Conservation (phyloP, 2,113 vertebrate genomes). For the Phaethornis superciliosus region DNA sequence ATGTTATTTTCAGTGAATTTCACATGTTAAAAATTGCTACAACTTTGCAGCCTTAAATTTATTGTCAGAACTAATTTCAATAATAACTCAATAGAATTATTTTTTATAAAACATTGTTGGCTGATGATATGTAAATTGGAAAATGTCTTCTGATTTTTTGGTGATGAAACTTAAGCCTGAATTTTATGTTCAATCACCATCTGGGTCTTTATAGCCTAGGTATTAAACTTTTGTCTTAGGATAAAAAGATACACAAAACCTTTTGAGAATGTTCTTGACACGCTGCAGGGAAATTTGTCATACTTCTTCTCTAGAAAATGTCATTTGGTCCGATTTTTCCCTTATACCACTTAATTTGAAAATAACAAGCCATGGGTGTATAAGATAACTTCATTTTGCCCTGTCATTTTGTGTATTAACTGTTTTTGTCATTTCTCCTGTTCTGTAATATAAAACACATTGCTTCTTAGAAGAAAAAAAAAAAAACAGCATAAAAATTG, state of each 20-base stretch:
- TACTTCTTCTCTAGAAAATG: neutral
- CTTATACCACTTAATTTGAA: neutral
- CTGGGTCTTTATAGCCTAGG: neutral
- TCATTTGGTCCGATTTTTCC: neutral
- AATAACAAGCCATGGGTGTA: neutral
- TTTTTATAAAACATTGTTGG: neutral
- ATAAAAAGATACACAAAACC: constrained; percentile 71
- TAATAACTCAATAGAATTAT: neutral
- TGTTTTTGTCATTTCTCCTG: neutral
- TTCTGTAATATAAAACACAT: neutral
- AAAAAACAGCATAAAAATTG: neutral
- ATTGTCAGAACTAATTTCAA: neutral
- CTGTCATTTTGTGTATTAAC: neutral
- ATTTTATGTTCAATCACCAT: neutral
- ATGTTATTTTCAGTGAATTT: neutral
- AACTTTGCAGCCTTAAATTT: neutral
- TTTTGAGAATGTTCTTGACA: constrained; percentile 74
- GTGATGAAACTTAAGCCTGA: constrained; percentile 47
- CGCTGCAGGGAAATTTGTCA: neutral
- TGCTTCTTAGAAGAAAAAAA: neutral
- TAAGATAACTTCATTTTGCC: neutral
- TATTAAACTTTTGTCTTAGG: constrained; percentile 68
- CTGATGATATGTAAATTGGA: neutral
- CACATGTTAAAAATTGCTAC: neutral
- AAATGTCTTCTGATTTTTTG: neutral